These are phyloP conservation scores for Pyrgus malvae DNA, from an alignment of 2,888 invertebrate species.

Conservation along the genomic window DNA sequence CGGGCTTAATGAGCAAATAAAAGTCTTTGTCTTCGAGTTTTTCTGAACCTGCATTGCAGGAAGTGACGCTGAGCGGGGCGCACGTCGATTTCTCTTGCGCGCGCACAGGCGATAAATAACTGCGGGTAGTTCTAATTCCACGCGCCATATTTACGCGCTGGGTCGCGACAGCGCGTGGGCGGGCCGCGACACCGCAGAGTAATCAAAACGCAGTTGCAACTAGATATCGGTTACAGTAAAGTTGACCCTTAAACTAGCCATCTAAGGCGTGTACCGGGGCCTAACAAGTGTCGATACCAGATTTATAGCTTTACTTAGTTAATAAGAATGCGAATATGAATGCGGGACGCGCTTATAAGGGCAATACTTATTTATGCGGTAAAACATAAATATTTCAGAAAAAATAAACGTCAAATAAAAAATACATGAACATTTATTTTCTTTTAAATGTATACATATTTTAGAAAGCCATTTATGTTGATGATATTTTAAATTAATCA, in stretches of 20 bases:
- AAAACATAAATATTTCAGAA: not conserved
- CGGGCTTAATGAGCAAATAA: too few species aligned
- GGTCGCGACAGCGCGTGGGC: slow-evolving; percentile 46
- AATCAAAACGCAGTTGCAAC: slow-evolving; percentile 56
- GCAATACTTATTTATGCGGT: slow-evolving; percentile 12
- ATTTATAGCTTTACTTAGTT: slow-evolving; percentile 22
- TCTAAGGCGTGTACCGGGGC: slow-evolving; percentile 29
- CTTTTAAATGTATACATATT: not conserved
- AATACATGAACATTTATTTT: not conserved
- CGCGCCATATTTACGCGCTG: slow-evolving; percentile 68
- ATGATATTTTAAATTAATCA: too few species aligned
- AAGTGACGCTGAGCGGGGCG: slow-evolving; percentile 53
- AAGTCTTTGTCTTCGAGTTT: too few species aligned
- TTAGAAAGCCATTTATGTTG: not conserved
- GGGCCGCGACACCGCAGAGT: slow-evolving; percentile 51
- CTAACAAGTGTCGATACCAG: slow-evolving; percentile 20
- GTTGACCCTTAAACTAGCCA: slow-evolving; percentile 40
- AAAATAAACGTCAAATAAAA: not conserved
- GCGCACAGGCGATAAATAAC: slow-evolving; percentile 61
- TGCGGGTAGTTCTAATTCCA: slow-evolving; percentile 74
- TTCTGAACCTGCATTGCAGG: too few species aligned
- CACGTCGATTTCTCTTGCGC: slow-evolving; percentile 43
- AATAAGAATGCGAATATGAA: slow-evolving; percentile 26
- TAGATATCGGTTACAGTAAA: slow-evolving; percentile 43
- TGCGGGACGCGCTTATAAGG: slow-evolving; percentile 13